Percentiles rank a stretch among this genome's conserved stretches.
Evolutionary conservation across 2,797 vertebrate genomes (phyloP).

Genomic region (Lagorchestes hirsutus): DNA sequence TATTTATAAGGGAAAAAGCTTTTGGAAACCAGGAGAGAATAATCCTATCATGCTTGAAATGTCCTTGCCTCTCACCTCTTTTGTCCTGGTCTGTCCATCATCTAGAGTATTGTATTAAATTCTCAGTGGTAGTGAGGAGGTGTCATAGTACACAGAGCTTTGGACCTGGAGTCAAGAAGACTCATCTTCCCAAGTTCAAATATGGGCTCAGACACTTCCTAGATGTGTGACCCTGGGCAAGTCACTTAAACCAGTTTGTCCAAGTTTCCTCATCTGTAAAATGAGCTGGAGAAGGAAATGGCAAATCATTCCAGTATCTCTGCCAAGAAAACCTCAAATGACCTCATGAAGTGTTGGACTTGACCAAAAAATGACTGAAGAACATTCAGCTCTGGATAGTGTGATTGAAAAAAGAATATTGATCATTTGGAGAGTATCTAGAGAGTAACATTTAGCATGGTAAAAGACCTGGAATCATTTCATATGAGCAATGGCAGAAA

Average conservation of each 20-base stretch:
- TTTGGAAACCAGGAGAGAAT: background rate
- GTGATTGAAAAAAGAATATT: background rate
- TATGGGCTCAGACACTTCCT: background rate
- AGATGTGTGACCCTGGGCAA: background rate
- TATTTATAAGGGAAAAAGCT: background rate
- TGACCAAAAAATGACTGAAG: background rate
- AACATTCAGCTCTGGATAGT: background rate
- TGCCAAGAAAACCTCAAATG: background rate
- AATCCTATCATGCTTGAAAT: background rate
- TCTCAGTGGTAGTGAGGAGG: background rate
- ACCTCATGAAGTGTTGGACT: background rate
- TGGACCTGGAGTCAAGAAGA: background rate
- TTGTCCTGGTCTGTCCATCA: too few species aligned
- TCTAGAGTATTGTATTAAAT: background rate
- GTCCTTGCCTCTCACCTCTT: background rate
- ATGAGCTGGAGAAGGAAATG: background rate
- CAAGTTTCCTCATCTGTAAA: background rate
- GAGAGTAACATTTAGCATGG: background rate
- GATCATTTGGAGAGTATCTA: background rate
- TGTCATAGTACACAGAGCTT: background rate
- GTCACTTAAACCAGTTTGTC: background rate
- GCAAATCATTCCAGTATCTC: background rate
- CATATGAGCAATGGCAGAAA: background rate
- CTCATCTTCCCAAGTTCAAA: background rate
- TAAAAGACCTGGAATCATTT: background rate